Conservation (phyloP, 37 sponge, comb jelly and placozoan genomes). For the Spongilla lacustris region DNA sequence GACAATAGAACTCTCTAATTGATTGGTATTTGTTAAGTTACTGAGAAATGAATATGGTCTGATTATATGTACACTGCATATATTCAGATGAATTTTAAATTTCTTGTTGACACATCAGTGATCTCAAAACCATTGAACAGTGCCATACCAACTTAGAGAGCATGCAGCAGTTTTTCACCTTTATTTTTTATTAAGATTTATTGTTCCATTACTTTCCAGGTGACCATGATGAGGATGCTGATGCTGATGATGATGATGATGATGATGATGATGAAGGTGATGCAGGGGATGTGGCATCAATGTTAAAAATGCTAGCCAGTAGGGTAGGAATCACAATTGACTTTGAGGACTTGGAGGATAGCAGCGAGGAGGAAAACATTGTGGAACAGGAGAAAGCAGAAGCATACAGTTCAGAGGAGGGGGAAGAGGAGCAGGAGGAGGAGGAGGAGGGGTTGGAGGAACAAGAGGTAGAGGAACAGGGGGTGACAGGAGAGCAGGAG, state of each 20-base stretch:
- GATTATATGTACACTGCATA: too few species aligned
- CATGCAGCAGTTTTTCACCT: too few species aligned
- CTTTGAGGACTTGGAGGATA: conserved; percentile 7
- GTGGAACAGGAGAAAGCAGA: conserved; percentile 35
- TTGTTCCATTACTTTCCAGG: neutral
- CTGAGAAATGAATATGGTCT: too few species aligned
- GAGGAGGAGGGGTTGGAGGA: conserved; percentile 18
- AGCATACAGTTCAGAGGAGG: neutral
- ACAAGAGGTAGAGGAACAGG: neutral
- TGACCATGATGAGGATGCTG: neutral
- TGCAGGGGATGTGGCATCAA: neutral
- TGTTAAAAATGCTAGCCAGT: conserved; percentile 13
- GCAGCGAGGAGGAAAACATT: conserved; percentile 16
- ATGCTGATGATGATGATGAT: too few species aligned
- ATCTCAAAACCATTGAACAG: too few species aligned
- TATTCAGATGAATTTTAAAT: too few species aligned
- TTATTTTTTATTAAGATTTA: too few species aligned
- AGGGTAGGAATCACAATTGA: conserved; percentile 19
- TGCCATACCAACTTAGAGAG: too few species aligned
- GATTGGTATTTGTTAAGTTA: too few species aligned
- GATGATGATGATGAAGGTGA: conserved; percentile 13
- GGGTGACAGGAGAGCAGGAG: too few species aligned
- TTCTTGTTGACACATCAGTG: too few species aligned
- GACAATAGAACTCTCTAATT: too few species aligned
- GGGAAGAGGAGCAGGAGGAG: neutral